Evolutionary conservation across 2,888 invertebrate species (phyloP).

Genomic region (Deroplatys truncata): DNA sequence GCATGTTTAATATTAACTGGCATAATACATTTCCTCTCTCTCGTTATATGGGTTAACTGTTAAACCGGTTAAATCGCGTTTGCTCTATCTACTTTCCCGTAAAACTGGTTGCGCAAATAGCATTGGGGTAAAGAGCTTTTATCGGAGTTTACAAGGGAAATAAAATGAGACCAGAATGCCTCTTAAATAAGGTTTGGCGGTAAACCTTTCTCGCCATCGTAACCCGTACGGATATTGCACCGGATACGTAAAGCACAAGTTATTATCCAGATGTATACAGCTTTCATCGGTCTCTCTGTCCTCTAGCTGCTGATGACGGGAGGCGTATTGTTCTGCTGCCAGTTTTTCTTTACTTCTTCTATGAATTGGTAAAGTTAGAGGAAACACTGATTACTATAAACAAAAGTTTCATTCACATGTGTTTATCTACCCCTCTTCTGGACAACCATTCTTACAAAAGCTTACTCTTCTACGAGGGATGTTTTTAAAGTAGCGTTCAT

Average conservation of each 20-base stretch:
- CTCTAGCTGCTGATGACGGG: too few relatives aligned
- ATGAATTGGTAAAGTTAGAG: too few relatives aligned
- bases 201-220: not conserved
- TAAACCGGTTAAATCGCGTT: not conserved
- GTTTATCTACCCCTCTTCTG: too few relatives aligned
- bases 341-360: too few relatives aligned
- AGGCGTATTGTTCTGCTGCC: too few relatives aligned
- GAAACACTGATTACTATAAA: too few relatives aligned
- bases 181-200: not conserved
- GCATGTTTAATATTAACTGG: not conserved
- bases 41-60: not conserved
- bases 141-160: slow-evolving; percentile 14
- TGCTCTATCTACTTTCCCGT: not conserved
- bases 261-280: too few relatives aligned
- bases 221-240: not conserved
- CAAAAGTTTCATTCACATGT: too few relatives aligned
- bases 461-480: too few relatives aligned
- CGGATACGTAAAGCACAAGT: not conserved
- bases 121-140: not conserved
- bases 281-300: too few relatives aligned
- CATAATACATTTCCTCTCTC: not conserved
- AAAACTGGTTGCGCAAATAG: slow-evolving; percentile 11
- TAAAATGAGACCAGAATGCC: slow-evolving; percentile 10
- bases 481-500: too few relatives aligned
- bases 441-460: too few relatives aligned